These are phyloP conservation scores for Eupithecia exiguata DNA, from an alignment of 2,888 invertebrate genomes.

Conservation along the genomic window DNA sequence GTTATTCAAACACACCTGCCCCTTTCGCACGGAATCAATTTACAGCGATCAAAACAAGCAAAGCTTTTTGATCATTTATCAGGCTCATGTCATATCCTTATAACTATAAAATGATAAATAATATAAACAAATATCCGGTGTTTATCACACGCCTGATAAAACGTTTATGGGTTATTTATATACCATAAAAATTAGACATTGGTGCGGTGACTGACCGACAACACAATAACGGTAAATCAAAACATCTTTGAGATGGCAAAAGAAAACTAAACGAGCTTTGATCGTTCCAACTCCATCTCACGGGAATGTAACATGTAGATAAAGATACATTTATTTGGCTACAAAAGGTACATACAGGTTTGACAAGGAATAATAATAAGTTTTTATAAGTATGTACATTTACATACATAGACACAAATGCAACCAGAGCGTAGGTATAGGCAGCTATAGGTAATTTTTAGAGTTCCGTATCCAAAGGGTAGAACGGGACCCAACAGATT, in stretches of 20 bases:
- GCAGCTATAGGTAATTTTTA: too few species aligned
- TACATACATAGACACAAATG: too few species aligned
- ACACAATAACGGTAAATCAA: constrained; percentile 33
- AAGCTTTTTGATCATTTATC: neutral
- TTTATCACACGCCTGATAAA: constrained; percentile 24
- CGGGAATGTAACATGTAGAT: neutral
- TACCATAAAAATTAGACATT: neutral
- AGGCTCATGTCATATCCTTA: neutral
- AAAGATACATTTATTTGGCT: too few species aligned
- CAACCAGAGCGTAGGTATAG: too few species aligned
- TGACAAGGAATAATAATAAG: too few species aligned
- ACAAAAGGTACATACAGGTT: too few species aligned
- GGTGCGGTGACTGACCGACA: constrained; percentile 51
- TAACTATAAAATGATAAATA: neutral
- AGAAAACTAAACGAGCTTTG: neutral
- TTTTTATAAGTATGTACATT: too few species aligned
- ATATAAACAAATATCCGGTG: constrained; percentile 11
- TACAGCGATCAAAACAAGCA: neutral
- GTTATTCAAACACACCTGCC: neutral
- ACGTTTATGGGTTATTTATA: constrained; percentile 4
- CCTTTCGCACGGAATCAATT: neutral
- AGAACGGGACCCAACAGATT: too few species aligned
- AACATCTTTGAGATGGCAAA: neutral
- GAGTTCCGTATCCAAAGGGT: too few species aligned
- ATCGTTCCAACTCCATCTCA: neutral